Evolutionary conservation across 2,113 vertebrate genomes (phyloP), one percentile per base, ranked within the genome.

Genomic region (Hydrolagus affinis): DNA sequence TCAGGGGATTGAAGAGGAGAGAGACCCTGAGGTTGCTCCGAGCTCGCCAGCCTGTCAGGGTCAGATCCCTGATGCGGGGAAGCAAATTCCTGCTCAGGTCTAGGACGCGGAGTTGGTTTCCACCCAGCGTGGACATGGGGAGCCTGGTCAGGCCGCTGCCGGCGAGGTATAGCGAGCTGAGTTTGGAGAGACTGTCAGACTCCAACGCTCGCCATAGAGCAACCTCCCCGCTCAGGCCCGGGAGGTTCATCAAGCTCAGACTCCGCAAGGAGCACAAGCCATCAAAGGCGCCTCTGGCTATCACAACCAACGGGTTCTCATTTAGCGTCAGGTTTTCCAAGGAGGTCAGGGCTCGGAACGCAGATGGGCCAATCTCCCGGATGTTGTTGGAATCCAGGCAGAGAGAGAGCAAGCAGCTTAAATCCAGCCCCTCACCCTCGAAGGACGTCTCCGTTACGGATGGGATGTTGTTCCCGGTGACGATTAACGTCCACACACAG

Each of bases 61-160:
- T 44, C 44, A 19, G 25, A 2, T 28, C 21, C n/a, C 19, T 19
- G 11, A 28, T 32, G 28, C 59, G 28, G 2, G 28, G 28, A 28
- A 83, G 78, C 1, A 12, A 32, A 25, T 83, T 83, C n/a, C 56
- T 11, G 10, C 78, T 28, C 25, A 83, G 78, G 78, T 83, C 78
- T 25, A 83, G 25, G n/a, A 32, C 25, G n/a, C 19, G n/a, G 28
- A 83, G 56, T 30, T 28, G n/a, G 17, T n/a, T n/a, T n/a, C 28
- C 28, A 11, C 28, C n/a, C 25, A 25, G 19, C n/a, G 23, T 19
- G 11, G 28, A 4, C 3, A 12, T 11, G n/a, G 25, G 28, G 28
- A 83, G 56, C 25, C 59, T 59, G 78, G 28, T 30, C 59, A 83
- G 28, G 10, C 78, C 78, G 56, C 59, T 83, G 78, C 56, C 23